Base-by-base conservation (phyloP, 2,888 invertebrate genomes). In the Arrhopalites spinosus region DNA sequence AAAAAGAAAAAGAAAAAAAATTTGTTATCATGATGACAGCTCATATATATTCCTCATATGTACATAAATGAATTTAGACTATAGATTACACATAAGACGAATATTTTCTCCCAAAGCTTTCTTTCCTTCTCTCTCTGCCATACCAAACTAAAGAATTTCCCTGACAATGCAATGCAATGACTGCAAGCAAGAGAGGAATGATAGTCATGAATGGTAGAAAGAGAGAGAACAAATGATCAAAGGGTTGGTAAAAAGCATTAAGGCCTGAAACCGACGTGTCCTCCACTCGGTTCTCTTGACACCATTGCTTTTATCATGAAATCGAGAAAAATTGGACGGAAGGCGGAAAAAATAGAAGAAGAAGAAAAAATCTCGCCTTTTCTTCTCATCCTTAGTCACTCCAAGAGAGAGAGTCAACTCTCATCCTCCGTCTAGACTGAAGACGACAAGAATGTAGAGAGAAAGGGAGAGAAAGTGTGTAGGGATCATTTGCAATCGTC, bases 191-290 rank as follows among this genome's bases (percentile, higher is more conserved):
- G 67, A 8, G 25, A 43, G 25, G 47, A 25, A 68, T 68, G 68
- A 70, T 70, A 70, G 71, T 71, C 59, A 59, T 71, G 61, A 71
- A 71, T 71, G 56, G 56, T 29, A 15, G 61, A 20, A 64, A 11
- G 68, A 29, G 67, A 50, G 56, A 77, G 77, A 77, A 77, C 74
- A 77, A 77, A 77, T 77, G 77, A 77, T 77, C 74, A 77, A 77
- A 77, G 77, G 71, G 71, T 71, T 77, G 64, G 66, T 74, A 74
- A 77, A n/a, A 77, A 74, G 71, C 74, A 71, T 74, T 74, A 77
- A 59, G 74, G 66, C 70, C 59, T 36, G 66, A 53, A 74, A 43
- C 77, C 74, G 74, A 74, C 71, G 74, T 71, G 77, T 74, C 74
- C 64, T 74, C 56, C 77, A 68, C 73, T 77, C 74, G 56, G 43